A percentile compares a stretch with the other conserved stretches of the same genome.
phyloP scores from a whole-genome alignment of 2,888 invertebrate species.

The Serripes groenlandicus region DNA sequence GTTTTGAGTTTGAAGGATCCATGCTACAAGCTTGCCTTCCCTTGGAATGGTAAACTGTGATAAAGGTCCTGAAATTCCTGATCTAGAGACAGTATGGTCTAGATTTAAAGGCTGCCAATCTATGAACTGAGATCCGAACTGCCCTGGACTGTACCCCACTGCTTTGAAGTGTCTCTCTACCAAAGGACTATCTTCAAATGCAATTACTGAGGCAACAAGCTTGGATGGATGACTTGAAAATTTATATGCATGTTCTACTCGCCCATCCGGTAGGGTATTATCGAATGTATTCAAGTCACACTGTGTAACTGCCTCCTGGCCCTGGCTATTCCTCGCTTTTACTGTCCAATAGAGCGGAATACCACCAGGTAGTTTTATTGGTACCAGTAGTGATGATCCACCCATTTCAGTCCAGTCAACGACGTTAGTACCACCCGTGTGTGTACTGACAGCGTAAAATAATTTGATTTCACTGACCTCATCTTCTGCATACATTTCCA shows the following conservation, averaged over 20 bases:
- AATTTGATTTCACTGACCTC: slow-evolving; percentile 69
- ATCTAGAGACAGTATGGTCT: slow-evolving; percentile 48
- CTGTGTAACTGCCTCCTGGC: slow-evolving; percentile 59
- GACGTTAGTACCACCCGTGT: slow-evolving; percentile 69
- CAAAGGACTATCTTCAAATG: slow-evolving; percentile 77
- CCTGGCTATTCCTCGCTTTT: slow-evolving; percentile 76
- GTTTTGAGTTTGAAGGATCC: slow-evolving; percentile 53
- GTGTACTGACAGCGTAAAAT: slow-evolving; percentile 72
- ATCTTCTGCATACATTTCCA: slow-evolving; percentile 69
- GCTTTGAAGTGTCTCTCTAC: slow-evolving; percentile 56
- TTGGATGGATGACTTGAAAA: slow-evolving; percentile 74
- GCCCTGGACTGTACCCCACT: slow-evolving; percentile 73
- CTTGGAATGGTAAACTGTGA: slow-evolving; percentile 67
- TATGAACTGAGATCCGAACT: slow-evolving; percentile 69
- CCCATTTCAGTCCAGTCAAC: slow-evolving; percentile 72
- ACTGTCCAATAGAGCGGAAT: slow-evolving; percentile 77
- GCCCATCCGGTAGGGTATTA: slow-evolving; percentile 75
- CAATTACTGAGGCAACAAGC: slow-evolving; percentile 70
- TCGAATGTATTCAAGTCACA: slow-evolving; percentile 77
- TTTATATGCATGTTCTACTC: slow-evolving; percentile 72
- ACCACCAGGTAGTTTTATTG: slow-evolving; percentile 67
- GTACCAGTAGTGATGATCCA: slow-evolving; percentile 64
- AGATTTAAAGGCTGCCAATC: slow-evolving; percentile 63
- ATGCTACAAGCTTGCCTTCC: slow-evolving; percentile 69
- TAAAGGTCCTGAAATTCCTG: slow-evolving; percentile 41